These are phyloP conservation scores for Cylindroiulus punctatus DNA, from an alignment of 2,888 invertebrate species.

Conservation along the genomic window DNA sequence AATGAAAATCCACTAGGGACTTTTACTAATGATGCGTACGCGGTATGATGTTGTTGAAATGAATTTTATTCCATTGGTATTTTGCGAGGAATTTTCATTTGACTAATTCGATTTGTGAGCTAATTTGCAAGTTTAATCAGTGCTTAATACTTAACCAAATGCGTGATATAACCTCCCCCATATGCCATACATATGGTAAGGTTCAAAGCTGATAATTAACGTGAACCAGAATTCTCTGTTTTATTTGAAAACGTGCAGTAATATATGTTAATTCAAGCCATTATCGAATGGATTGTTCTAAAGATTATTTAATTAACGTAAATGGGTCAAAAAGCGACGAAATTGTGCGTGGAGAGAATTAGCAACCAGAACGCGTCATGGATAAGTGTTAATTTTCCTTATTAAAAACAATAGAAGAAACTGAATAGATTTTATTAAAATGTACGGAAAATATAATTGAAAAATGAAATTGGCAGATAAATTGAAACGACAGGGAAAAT, in stretches of 20 bases:
- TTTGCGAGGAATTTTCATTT: constrained; percentile 1
- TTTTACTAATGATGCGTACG: background rate
- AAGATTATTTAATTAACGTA: background rate
- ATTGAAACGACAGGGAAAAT: no score
- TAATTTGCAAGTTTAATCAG: constrained; percentile 4
- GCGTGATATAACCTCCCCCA: background rate
- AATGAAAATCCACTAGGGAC: background rate
- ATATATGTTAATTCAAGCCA: no score
- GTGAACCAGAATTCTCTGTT: background rate
- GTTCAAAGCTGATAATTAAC: background rate
- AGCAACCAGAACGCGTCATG: no score
- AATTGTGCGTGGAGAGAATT: no score
- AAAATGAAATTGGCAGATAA: no score
- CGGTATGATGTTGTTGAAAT: background rate
- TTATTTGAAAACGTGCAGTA: no score
- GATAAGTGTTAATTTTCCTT: no score
- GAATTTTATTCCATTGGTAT: background rate
- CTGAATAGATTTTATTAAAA: no score
- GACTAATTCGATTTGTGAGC: background rate
- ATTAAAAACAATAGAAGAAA: no score
- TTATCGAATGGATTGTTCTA: no score
- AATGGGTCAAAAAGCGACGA: background rate
- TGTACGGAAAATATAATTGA: no score
- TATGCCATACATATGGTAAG: background rate
- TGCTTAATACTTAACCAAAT: background rate